Evolutionary conservation across 2,888 invertebrate species (phyloP), one percentile per base, ranked within the genome.

Genomic region (Orthosia incerta): DNA sequence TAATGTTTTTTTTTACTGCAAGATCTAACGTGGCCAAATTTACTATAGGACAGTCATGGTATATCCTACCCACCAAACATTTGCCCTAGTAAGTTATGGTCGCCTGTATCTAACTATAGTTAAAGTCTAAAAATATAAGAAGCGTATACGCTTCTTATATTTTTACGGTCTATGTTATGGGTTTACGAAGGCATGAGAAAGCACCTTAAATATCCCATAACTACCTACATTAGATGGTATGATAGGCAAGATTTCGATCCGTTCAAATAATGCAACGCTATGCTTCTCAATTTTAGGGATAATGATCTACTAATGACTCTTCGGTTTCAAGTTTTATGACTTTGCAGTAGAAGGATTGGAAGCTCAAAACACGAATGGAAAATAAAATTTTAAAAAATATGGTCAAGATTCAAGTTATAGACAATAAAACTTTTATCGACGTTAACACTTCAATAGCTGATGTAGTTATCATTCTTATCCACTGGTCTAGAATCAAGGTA

Each of bases 301-400:
- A 89, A 69, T 88, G 86, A 90, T 89, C 86, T 73, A 79, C 85
- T 86, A 87, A 89, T 89, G 87, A 88, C 86, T 79, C 70, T 77
- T 67, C 65, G 55, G 75, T 80, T 80, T 75, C 55, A 80, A 79
- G 63, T 80, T 83, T 79, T 77, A 84, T 82, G 88, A 79, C 82
- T 82, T 67, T 59, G 59, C 64, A 48, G 67, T 68, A 23, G 74
- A 71, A 50, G 59, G 61, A 62, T 76, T 68, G 60, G 60, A 59
- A 53, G 68, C 16, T 46, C 23, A 20, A 69, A 45, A 4, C 15
- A 53, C 45, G 46, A 53, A 60, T 51, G 0, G 1, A 20, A 53
- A 72, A 79, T 45, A 60, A 45, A 45, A 4, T 18, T 39, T 39
- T 4, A 1, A 16, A 26, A 65, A 75, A 9, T 50, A 31, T 5